These are phyloP conservation scores for Pollicipes pollicipes DNA, from an alignment of 1,140 invertebrate genomes.

Conservation along the genomic window DNA sequence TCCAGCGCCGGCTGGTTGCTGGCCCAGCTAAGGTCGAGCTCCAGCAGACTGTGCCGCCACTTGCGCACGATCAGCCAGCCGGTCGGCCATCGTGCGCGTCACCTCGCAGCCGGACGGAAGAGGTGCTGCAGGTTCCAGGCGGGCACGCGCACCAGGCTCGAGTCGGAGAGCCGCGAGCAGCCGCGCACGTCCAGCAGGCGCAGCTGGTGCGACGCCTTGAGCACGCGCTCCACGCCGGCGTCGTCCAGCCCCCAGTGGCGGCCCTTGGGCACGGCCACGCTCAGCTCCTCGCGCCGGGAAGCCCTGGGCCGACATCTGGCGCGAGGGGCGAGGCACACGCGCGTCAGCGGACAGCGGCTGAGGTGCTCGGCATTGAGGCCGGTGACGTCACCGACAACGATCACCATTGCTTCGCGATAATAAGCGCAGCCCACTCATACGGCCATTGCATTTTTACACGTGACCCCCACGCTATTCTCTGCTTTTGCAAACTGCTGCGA, in stretches of 20 bases:
- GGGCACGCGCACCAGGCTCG: slow-evolving; percentile 53
- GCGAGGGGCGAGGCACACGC: not conserved
- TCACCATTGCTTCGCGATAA: no score
- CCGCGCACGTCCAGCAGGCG: slow-evolving; percentile 59
- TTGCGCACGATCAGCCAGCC: slow-evolving; percentile 60
- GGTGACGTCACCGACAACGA: no score
- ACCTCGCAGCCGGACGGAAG: slow-evolving; percentile 45
- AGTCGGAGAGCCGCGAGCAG: slow-evolving; percentile 53
- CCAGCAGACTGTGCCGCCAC: slow-evolving; percentile 61
- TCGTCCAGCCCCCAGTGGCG: slow-evolving; percentile 41
- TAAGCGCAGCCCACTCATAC: no score
- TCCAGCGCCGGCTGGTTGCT: slow-evolving; percentile 48
- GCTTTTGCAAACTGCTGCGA: no score
- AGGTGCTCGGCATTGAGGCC: no score
- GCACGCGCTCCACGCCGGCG: slow-evolving; percentile 48
- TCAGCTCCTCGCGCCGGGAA: slow-evolving; percentile 61
- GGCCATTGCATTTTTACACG: no score
- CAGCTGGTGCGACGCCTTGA: slow-evolving; percentile 53
- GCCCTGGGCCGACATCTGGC: slow-evolving; percentile 48
- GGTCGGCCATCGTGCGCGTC: slow-evolving; percentile 50
- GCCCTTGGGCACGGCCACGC: slow-evolving; percentile 37
- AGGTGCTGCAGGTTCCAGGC: slow-evolving; percentile 9
- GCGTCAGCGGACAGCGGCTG: not conserved
- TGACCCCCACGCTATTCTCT: no score
- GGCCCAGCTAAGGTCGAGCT: slow-evolving; percentile 54